Percentiles rank a stretch among this genome's conserved stretches.
phyloP scores from a whole-genome alignment of 2,113 vertebrate species.

The Amphiprion percula region DNA sequence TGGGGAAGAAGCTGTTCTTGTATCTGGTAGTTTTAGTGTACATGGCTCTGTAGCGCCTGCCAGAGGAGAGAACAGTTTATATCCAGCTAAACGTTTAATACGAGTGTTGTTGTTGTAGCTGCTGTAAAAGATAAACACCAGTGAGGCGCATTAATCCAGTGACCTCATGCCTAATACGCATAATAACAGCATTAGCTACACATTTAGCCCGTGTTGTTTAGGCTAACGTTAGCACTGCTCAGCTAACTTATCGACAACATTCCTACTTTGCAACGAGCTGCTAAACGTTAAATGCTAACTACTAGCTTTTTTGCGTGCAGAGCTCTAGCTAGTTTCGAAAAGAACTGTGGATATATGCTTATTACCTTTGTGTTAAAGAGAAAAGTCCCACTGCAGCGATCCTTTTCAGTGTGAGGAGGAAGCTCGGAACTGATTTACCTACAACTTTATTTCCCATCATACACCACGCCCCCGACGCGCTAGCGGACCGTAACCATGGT shows the following conservation, averaged over 20 bases:
- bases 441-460: slow-evolving; percentile 64
- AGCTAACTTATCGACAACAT: not conserved
- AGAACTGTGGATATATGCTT: not conserved
- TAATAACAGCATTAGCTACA: not conserved
- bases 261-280: not conserved
- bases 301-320: not conserved
- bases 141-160: not conserved
- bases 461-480: slow-evolving; percentile 54
- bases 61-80: too few species aligned
- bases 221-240: slow-evolving; percentile 34
- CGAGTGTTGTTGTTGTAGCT: not conserved
- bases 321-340: not conserved
- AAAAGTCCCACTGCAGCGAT: not conserved
- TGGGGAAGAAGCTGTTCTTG: too few species aligned
- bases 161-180: not conserved
- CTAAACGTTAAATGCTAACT: not conserved
- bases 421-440: slow-evolving; percentile 12
- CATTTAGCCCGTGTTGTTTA: not conserved
- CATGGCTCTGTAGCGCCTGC: too few species aligned
- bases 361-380: slow-evolving; percentile 1
- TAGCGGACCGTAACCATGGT: slow-evolving; percentile 58
- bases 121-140: not conserved
- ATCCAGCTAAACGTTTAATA: too few species aligned
- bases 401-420: not conserved
- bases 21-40: too few species aligned